Percentiles rank a stretch among this genome's conserved stretches.
Evolutionary conservation across 2,797 vertebrate genomes (phyloP).

Genomic region (Hypotaenidia philippensis): DNA sequence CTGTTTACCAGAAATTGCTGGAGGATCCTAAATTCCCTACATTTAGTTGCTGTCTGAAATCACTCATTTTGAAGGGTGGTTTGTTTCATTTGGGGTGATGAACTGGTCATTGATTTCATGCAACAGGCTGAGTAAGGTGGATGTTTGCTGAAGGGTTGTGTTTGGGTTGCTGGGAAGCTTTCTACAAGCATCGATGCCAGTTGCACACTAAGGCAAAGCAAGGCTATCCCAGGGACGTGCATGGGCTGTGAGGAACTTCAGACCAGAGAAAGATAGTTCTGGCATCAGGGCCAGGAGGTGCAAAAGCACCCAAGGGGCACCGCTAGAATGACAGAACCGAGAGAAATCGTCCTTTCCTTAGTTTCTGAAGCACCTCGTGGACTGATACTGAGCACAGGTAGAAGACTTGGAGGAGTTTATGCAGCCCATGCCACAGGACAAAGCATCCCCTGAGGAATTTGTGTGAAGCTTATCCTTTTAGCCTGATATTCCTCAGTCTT

Average conservation of each 20-base stretch:
- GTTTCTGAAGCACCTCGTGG: background rate
- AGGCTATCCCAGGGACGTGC: background rate
- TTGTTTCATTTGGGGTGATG: background rate
- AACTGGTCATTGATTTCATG: background rate
- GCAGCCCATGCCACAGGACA: background rate
- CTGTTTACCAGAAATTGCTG: background rate
- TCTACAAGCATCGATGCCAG: background rate
- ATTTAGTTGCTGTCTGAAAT: background rate
- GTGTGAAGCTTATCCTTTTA: background rate
- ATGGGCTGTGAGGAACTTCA: background rate
- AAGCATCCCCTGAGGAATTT: background rate
- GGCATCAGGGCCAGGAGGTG: too few species aligned
- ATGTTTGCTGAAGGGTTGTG: background rate
- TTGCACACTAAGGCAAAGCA: background rate
- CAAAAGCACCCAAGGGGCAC: background rate
- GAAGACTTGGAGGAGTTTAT: background rate
- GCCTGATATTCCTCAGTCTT: accelerated
- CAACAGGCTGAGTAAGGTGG: background rate
- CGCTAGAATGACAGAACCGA: background rate
- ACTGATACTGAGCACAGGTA: background rate
- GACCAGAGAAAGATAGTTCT: background rate
- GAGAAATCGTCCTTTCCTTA: background rate
- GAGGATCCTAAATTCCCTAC: background rate
- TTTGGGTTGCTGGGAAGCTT: background rate
- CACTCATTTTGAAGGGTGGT: accelerated